Evolutionary conservation across 2,888 invertebrate species (phyloP), one percentile per base, ranked within the genome.

Genomic region (Nomada ferruginata): DNA sequence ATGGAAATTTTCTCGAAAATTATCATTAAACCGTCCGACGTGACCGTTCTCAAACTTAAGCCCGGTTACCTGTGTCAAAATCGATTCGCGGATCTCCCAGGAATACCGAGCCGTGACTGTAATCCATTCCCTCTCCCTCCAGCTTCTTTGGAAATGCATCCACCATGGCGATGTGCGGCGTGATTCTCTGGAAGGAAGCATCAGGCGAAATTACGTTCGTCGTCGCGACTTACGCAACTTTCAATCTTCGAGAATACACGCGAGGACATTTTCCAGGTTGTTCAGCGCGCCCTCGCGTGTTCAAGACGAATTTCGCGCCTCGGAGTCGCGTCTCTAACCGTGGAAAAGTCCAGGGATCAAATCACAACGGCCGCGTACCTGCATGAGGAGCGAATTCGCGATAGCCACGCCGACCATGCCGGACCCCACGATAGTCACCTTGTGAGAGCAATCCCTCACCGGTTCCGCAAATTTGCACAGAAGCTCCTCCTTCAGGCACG

Each of bases 391-490:
- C 55, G 95, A 94, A 90, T 95, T 96, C 61, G 95, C 95, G 88
- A 95, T 94, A 0, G 96, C 95, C 94, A 96, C 95, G 64, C 96
- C 96, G 78, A 96, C 96, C 90, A 94, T 94, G 52, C 96, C 96
- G 20, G 95, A 94, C 7, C 96, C 96, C n/a, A 96, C 95, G 70
- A 96, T 93, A 50, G 95, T 95, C 74, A 96, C 94, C 92, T 96
- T 96, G 87, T 93, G 93, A 78, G 91, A 90, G 36, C 93, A 92
- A 79, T 92, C 92, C 79, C 89, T 89, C 42, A 91, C 90, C 9
- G 93, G 92, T 20, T 93, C 92, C 10, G 92, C 85, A 36, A 93
- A 90, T 82, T 92, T 90, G 87, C 91, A 91, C 73, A 92, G 65
- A 47, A 93, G 86, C 59, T 93, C 92, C 55, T 91, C 90, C n/a